These are phyloP conservation scores for Cosmia pyralina DNA, from an alignment of 2,888 invertebrate genomes.

Conservation along the genomic window DNA sequence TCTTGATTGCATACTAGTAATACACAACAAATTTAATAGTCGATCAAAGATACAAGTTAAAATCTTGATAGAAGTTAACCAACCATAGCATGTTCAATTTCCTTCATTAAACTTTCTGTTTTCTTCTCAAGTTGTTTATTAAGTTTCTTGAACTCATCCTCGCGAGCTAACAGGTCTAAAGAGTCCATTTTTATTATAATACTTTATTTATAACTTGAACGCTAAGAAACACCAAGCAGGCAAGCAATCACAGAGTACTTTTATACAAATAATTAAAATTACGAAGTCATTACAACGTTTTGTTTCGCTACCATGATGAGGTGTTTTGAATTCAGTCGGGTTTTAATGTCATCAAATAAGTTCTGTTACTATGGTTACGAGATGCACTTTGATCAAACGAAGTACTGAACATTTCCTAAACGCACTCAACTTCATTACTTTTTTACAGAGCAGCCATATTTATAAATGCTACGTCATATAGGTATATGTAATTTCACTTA, in stretches of 20 bases:
- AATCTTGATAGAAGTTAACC: conserved; percentile 31
- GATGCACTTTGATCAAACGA: conserved; percentile 57
- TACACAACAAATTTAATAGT: neutral
- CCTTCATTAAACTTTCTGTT: conserved; percentile 84
- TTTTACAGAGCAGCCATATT: neutral
- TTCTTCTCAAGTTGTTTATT: conserved; percentile 86
- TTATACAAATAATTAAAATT: too few relatives aligned
- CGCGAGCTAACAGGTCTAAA: conserved; percentile 82
- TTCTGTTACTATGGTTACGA: conserved; percentile 78
- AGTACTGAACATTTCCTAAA: conserved; percentile 28
- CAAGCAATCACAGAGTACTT: too few relatives aligned
- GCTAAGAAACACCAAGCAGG: conserved; percentile 15
- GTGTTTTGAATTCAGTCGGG: conserved; percentile 58
- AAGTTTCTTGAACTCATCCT: conserved; percentile 86
- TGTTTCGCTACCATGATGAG: neutral
- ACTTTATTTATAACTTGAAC: conserved; percentile 34
- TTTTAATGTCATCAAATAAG: conserved; percentile 66
- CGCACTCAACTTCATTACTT: conserved; percentile 41
- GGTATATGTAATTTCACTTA: rapidly evolving
- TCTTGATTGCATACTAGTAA: neutral
- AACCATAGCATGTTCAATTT: conserved; percentile 86
- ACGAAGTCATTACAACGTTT: neutral
- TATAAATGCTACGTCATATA: rapidly evolving
- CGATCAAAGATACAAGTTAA: neutral
- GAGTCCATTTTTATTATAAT: conserved; percentile 78